Evolutionary conservation across 2,888 invertebrate genomes (phyloP).

Genomic region (Xestia c-nigrum): DNA sequence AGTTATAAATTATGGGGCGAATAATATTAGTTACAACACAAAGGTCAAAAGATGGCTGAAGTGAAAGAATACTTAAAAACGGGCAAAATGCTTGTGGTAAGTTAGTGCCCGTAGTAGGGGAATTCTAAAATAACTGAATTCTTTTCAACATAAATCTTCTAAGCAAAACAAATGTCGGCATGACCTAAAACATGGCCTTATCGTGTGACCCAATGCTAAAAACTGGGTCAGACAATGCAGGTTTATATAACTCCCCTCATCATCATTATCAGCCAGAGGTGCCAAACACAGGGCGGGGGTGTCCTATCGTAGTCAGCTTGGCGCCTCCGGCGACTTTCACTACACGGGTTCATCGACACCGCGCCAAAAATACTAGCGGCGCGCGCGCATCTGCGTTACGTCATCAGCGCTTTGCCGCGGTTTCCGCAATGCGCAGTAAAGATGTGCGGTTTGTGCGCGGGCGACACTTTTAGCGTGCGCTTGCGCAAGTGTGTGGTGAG

Average conservation of each 20-base stretch:
- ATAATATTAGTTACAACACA: background rate
- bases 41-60: background rate
- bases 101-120: background rate
- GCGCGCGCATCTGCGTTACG: constrained; percentile 70
- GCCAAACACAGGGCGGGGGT: constrained; percentile 69
- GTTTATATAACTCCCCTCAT: background rate
- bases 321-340: constrained; percentile 87
- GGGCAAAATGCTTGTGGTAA: background rate
- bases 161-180: background rate
- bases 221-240: constrained; percentile 24
- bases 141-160: background rate
- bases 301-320: constrained; percentile 80
- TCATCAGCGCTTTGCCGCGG: constrained; percentile 64
- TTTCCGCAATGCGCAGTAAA: constrained; percentile 66
- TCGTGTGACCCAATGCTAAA: constrained; percentile 1
- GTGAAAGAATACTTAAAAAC: background rate
- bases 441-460: constrained; percentile 62
- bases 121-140: background rate
- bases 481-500: constrained; percentile 59
- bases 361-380: constrained; percentile 82
- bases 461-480: constrained; percentile 61
- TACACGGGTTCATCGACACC: constrained; percentile 78
- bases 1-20: background rate
- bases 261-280: constrained; percentile 36
- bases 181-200: background rate